phyloP scores from a whole-genome alignment of 1,140 invertebrate species.

The Lucilia sericata region DNA sequence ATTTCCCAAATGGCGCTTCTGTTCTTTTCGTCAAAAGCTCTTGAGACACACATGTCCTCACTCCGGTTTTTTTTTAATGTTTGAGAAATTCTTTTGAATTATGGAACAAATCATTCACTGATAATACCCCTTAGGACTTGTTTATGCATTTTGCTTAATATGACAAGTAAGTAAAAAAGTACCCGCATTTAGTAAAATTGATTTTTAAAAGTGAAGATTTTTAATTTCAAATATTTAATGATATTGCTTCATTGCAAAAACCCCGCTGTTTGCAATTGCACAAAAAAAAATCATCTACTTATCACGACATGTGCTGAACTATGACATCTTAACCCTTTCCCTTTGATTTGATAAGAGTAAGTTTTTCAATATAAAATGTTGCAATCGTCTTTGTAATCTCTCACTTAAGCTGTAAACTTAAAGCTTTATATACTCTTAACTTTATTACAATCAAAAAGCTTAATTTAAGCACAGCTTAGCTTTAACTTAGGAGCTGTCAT shows the following conservation, averaged over 20 bases:
- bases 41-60: conserved; percentile 4
- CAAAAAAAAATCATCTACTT: background rate
- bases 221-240: too few relatives aligned
- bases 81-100: too few relatives aligned
- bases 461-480: too few relatives aligned
- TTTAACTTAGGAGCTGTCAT: too few relatives aligned
- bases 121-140: background rate
- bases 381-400: too few relatives aligned
- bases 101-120: too few relatives aligned
- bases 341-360: too few relatives aligned
- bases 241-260: background rate
- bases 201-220: background rate
- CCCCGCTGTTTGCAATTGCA: background rate
- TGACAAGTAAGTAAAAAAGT: background rate
- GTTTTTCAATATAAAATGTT: too few relatives aligned
- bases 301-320: background rate
- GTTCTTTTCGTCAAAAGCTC: background rate
- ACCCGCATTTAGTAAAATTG: conserved; percentile 3
- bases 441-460: too few relatives aligned
- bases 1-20: conserved; percentile 5
- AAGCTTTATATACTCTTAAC: too few relatives aligned
- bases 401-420: too few relatives aligned
- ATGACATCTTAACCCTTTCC: too few relatives aligned
- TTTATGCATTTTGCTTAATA: background rate
- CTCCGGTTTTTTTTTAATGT: background rate